Percentiles rank a stretch among this genome's conserved stretches.
Evolutionary conservation across 2,888 invertebrate species (phyloP).

Genomic region (Ennomos quercinarius): DNA sequence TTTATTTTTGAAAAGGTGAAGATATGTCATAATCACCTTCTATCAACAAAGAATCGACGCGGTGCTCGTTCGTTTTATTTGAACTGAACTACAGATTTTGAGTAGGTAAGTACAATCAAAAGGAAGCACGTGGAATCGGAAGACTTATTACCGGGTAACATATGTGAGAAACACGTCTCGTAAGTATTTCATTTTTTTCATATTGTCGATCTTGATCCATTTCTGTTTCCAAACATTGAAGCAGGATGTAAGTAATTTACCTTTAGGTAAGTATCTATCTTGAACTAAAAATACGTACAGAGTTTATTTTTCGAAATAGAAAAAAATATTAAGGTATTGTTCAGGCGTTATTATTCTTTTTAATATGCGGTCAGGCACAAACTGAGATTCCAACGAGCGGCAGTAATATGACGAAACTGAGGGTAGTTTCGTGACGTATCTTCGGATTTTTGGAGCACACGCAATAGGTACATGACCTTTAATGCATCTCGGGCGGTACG

Average conservation of each 20-base stretch:
- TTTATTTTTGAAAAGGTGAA: slow-evolving; percentile 37
- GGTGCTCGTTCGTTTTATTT: slow-evolving; percentile 2
- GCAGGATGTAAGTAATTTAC: background rate
- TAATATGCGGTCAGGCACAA: no score
- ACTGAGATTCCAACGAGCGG: no score
- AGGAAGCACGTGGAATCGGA: slow-evolving; percentile 13
- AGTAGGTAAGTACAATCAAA: slow-evolving; percentile 1
- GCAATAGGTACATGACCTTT: no score
- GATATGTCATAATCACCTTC: slow-evolving; percentile 41
- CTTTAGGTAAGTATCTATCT: background rate
- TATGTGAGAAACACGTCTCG: slow-evolving; percentile 9
- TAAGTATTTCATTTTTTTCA: slow-evolving; percentile 24
- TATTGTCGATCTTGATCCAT: slow-evolving; percentile 13
- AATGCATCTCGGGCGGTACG: no score
- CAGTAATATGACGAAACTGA: no score
- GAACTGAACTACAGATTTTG: slow-evolving; percentile 5
- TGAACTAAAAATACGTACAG: no score
- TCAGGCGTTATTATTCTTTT: no score
- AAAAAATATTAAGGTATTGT: no score
- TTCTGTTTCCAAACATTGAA: slow-evolving; percentile 19
- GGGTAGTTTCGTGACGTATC: no score
- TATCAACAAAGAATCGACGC: slow-evolving; percentile 13
- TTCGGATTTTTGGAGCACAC: no score
- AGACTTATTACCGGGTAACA: slow-evolving; percentile 17
- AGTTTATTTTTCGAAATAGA: background rate